Conservation (phyloP, 1,140 invertebrate genomes). For the Pachypeltis micranthus region DNA sequence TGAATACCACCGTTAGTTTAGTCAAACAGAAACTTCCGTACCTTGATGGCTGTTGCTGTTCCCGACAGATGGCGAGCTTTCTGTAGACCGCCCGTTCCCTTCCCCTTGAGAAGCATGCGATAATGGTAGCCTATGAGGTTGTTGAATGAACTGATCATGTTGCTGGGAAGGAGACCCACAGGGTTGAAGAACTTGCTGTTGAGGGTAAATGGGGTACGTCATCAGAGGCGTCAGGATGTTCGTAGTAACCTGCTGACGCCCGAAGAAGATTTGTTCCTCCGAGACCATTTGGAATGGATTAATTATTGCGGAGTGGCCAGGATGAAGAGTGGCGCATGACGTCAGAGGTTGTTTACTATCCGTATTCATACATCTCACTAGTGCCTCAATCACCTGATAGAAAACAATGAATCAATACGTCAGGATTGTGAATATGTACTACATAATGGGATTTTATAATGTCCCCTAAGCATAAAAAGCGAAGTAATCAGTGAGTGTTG, state of each 20-base stretch:
- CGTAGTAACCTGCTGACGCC: constrained; percentile 15
- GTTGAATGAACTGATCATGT: not conserved
- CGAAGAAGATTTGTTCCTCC: constrained; percentile 18
- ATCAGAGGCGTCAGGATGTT: constrained; percentile 17
- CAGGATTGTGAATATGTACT: no score
- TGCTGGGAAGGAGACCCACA: not conserved
- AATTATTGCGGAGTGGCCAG: constrained; percentile 12
- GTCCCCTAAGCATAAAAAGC: no score
- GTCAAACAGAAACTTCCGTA: no score
- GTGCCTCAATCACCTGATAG: constrained; percentile 74
- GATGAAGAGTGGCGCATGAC: constrained; percentile 5
- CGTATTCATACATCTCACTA: constrained; percentile 43
- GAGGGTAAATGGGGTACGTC: constrained; percentile 16
- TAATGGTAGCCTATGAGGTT: no score
- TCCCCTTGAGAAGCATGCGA: no score
- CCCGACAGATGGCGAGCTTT: no score
- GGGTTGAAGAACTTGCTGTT: constrained; percentile 10
- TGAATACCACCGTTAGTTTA: no score
- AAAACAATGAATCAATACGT: no score
- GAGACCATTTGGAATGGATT: constrained; percentile 20
- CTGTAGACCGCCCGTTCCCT: no score
- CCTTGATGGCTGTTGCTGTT: no score
- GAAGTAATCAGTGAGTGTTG: no score
- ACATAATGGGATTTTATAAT: no score
- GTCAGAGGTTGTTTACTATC: not conserved